Base-by-base conservation (phyloP, 1,140 invertebrate species). In the Drosophila athabasca region DNA sequence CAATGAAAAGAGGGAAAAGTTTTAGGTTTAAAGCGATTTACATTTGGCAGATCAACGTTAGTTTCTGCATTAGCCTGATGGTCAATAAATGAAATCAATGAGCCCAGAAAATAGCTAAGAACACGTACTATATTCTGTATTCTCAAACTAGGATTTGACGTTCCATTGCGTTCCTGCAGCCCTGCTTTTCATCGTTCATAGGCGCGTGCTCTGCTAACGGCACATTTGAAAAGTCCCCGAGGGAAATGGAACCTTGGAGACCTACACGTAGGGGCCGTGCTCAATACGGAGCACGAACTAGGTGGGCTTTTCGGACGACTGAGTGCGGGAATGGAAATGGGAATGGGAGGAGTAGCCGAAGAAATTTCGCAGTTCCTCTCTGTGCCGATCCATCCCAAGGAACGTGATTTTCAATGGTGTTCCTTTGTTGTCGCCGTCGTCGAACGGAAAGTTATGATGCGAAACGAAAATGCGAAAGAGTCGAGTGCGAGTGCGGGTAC, bases 381-480 rank as follows among this genome's bases (percentile, higher is more conserved):
- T 39, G 7, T 17, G 66, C 26, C 52, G 57, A 66, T 60, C 62
- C n/a, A 35, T 11, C 31, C 43, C 57, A 26, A 43, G 65, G 48
- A 77, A 89, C 83, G 79, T 88, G 83, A 83, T 89, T 88, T 87
- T 88, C 60, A 78, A 67, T 71, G 78, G 52, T 62, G 50, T 48
- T 67, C 52, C 64, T 57, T 82, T 77, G 79, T 62, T 70, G 65
- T 59, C 74, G 60, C 61, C 48, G 62, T 17, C 46, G 53, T 75
- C 46, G 62, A 76, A 71, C 52, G 62, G 54, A 72, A 87, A 88
- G 88, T 88, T 88, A 88, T 88, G 83, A 88, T 77, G 84, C 84
- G 83, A 88, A 88, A 88, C 83, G 84, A 83, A 87, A 89, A 83
- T 66, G 74, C 65, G 65, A 65, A 66, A 52, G 66, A 78, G 74